Percentiles rank a stretch among this genome's conserved stretches.
Evolutionary conservation across 2,797 vertebrate genomes (phyloP).

Genomic region (Gymnodraco acuticeps): DNA sequence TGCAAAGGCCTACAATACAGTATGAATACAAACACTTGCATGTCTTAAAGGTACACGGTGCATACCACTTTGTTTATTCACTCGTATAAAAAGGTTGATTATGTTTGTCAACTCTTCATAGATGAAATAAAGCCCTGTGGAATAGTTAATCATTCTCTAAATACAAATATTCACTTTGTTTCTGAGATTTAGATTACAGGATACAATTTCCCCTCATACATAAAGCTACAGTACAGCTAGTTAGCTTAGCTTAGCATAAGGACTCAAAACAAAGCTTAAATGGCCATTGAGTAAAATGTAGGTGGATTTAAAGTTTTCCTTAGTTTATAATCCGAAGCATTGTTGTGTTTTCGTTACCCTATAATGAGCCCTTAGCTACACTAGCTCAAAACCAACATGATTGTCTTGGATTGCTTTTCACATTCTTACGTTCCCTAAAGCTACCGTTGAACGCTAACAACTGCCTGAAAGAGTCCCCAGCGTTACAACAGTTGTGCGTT

Average conservation of each 20-base stretch:
- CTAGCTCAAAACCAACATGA: no score
- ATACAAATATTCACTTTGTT: neutral
- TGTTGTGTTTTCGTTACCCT: no score
- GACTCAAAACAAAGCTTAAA: neutral
- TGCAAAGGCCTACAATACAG: neutral
- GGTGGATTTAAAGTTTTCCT: no score
- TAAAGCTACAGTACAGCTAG: neutral
- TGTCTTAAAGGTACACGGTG: neutral
- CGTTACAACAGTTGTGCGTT: no score
- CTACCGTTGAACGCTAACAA: neutral
- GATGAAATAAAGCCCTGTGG: neutral
- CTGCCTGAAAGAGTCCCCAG: no score
- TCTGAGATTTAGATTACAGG: neutral
- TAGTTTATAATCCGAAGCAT: no score
- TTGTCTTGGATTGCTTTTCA: neutral
- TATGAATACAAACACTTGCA: constrained; percentile 8
- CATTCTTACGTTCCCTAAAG: neutral
- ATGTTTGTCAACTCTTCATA: neutral
- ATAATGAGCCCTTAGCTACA: no score
- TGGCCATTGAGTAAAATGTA: no score
- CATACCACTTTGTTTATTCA: neutral
- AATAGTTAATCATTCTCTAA: neutral
- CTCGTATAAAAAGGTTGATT: neutral
- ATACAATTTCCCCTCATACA: neutral
- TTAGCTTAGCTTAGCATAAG: neutral